Conservation (phyloP, 2,797 vertebrate genomes). For the Alcedo atthis region DNA sequence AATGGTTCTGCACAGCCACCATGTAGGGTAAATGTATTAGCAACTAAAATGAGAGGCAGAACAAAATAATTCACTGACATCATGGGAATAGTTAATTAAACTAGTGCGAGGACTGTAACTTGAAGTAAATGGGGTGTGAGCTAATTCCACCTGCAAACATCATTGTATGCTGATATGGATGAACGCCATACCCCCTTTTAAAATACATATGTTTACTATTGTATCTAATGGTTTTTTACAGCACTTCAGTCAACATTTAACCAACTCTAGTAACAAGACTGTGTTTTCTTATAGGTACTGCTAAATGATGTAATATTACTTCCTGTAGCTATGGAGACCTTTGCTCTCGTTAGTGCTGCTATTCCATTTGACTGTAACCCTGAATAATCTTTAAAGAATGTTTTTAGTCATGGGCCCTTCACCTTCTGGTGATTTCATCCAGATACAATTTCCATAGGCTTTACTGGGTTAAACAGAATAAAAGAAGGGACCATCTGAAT, state of each 20-base stretch:
- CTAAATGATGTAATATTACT: slow-evolving; percentile 59
- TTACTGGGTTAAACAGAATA: slow-evolving; percentile 76
- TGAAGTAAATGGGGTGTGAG: neutral
- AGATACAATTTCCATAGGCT: slow-evolving; percentile 79
- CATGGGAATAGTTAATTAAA: neutral
- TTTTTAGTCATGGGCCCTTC: slow-evolving; percentile 78
- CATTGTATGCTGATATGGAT: neutral
- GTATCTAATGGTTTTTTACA: slow-evolving; percentile 3
- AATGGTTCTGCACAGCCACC: neutral
- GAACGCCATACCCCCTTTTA: neutral
- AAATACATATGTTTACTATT: neutral
- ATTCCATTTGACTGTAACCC: slow-evolving; percentile 64
- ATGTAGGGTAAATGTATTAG: fast-evolving
- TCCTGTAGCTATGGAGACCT: slow-evolving; percentile 67
- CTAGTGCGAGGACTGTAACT: neutral
- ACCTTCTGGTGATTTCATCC: slow-evolving; percentile 82
- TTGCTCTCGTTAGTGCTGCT: slow-evolving; percentile 69
- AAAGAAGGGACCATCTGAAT: slow-evolving; percentile 80
- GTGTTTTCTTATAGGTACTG: slow-evolving; percentile 9
- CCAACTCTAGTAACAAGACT: slow-evolving; percentile 21
- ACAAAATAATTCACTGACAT: neutral
- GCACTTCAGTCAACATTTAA: slow-evolving; percentile 15
- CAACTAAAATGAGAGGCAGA: neutral
- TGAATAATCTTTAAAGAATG: slow-evolving; percentile 79
- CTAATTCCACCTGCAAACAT: neutral